A percentile compares a stretch with the other conserved stretches of the same genome.
Conservation (phyloP, 2,888 invertebrate genomes). For the Cephus spinipes region DNA sequence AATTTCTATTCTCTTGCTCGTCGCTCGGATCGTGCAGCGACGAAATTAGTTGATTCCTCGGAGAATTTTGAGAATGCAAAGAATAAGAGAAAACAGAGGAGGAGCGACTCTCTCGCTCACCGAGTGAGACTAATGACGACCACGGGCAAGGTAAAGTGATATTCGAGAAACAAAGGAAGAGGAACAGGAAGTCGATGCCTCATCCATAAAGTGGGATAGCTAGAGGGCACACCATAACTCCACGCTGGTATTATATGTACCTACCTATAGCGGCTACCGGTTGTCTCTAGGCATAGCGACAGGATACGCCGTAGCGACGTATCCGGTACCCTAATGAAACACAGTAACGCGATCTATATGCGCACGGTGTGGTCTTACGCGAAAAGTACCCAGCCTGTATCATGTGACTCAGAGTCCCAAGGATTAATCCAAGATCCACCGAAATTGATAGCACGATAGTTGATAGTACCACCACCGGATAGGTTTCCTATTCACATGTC, state of each 20-base stretch:
- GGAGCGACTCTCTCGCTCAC: too few relatives aligned
- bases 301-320: conserved; percentile 40
- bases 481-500: too few relatives aligned
- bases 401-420: conserved; percentile 37
- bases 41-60: too few relatives aligned
- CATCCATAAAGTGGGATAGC: conserved; percentile 42
- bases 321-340: conserved; percentile 61
- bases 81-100: too few relatives aligned
- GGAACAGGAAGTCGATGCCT: conserved; percentile 50
- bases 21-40: too few relatives aligned
- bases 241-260: too few relatives aligned
- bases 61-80: too few relatives aligned
- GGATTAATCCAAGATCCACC: conserved; percentile 32
- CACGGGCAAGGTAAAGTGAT: conserved; percentile 48
- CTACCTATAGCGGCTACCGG: conserved; percentile 21
- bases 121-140: too few relatives aligned
- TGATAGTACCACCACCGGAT: too few relatives aligned
- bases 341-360: conserved; percentile 62
- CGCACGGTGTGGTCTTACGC: conserved; percentile 54
- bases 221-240: too few relatives aligned
- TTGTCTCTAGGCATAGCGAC: conserved; percentile 37
- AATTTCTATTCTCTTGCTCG: too few relatives aligned
- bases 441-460: too few relatives aligned
- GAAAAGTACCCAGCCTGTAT: conserved; percentile 21
- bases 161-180: conserved; percentile 47